These are phyloP conservation scores for Columbina picui DNA, from an alignment of 2,113 vertebrate species.

Conservation along the genomic window DNA sequence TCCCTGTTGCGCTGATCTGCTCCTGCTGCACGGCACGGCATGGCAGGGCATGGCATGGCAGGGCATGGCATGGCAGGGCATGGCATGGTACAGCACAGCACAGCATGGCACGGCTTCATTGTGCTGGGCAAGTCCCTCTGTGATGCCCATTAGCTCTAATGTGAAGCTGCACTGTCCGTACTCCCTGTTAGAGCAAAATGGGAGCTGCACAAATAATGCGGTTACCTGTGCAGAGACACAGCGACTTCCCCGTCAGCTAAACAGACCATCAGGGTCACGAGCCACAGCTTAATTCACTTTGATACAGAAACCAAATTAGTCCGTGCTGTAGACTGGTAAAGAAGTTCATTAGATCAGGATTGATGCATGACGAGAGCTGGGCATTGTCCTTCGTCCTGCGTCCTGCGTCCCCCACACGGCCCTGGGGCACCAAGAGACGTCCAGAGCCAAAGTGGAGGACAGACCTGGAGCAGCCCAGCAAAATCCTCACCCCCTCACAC, in stretches of 20 bases:
- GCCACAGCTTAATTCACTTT: not conserved
- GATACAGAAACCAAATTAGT: not conserved
- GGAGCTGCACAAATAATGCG: not conserved
- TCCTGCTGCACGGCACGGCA: not conserved
- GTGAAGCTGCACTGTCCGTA: constrained; percentile 25
- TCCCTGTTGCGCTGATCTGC: not conserved
- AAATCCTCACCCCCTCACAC: accelerated
- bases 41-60: too few species aligned
- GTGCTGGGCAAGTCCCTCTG: not conserved
- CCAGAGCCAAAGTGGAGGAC: accelerated
- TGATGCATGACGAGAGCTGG: accelerated
- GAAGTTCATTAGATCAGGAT: not conserved
- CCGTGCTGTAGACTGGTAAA: not conserved
- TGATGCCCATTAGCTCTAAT: constrained; percentile 39
- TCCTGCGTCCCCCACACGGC: accelerated
- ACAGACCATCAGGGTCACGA: not conserved
- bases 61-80: not conserved
- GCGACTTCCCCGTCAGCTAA: not conserved
- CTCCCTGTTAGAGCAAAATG: not conserved
- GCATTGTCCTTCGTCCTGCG: accelerated
- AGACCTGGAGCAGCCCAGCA: not conserved
- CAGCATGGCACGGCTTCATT: not conserved
- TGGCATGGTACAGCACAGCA: too few species aligned
- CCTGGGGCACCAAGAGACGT: not conserved
- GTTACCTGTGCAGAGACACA: not conserved